Conservation (phyloP, 2,888 invertebrate species). For the Caradrina clavipalpis region DNA sequence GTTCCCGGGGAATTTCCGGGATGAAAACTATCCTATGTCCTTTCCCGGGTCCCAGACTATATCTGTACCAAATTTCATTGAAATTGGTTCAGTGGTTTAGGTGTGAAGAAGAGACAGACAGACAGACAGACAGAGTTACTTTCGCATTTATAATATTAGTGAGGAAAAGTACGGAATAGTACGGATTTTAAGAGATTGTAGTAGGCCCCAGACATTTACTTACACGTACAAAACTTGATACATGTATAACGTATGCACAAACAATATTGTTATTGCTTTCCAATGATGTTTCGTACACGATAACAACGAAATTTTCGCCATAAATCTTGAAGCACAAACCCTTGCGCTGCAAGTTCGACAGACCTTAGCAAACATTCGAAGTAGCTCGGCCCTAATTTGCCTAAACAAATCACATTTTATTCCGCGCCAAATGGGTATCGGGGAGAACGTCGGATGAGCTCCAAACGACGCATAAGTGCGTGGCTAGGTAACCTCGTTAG, state of each 20-base stretch:
- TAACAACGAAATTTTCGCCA: constrained; percentile 20
- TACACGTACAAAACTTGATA: background rate
- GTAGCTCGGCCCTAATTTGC: constrained; percentile 44
- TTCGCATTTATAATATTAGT: too few relatives aligned
- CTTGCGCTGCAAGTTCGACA: constrained; percentile 20
- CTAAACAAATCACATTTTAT: constrained; percentile 61
- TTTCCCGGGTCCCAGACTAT: too few relatives aligned
- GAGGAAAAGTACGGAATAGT: too few relatives aligned
- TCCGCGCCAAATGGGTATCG: constrained; percentile 38
- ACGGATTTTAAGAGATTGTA: too few relatives aligned
- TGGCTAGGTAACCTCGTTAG: constrained; percentile 52
- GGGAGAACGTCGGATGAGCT: constrained; percentile 46
- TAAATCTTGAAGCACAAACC: constrained; percentile 30
- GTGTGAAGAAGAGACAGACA: too few relatives aligned
- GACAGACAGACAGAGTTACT: too few relatives aligned
- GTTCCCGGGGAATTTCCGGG: too few relatives aligned
- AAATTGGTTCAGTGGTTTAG: too few relatives aligned
- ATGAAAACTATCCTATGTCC: too few relatives aligned
- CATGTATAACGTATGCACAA: constrained; percentile 27
- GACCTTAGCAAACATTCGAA: constrained; percentile 37
- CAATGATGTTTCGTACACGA: constrained; percentile 4
- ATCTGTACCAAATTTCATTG: too few relatives aligned
- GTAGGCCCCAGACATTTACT: background rate
- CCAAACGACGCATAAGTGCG: constrained; percentile 57
- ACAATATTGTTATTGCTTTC: constrained; percentile 15